Base-by-base conservation (phyloP, 2,888 invertebrate species). In the Merodon equestris region DNA sequence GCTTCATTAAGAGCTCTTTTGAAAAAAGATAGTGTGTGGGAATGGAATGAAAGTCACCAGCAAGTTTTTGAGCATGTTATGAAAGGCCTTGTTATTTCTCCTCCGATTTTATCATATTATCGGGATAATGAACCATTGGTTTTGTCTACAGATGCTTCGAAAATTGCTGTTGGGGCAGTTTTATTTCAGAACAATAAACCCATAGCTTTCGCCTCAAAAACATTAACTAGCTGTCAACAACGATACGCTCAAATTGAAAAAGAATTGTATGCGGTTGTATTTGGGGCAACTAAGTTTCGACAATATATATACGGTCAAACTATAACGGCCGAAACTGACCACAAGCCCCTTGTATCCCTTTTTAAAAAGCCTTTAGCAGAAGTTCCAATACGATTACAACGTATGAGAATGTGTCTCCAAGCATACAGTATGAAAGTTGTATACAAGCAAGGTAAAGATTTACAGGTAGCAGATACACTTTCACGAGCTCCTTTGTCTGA, bases 231-330 rank as follows among this genome's bases (percentile, higher is more conserved):
- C n/a, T 36, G 50, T 5, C 67, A 73, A 19, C 18, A 61, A 38
- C 17, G 27, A 4, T 73, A 63, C 53, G 67, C 72, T 12, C 79
- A 79, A 27, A 73, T 79, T 9, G 85, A 86, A 60, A n/a, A n/a
- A n/a, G n/a, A n/a, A n/a, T n/a, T n/a, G n/a, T n/a, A n/a, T n/a
- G n/a, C n/a, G n/a, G n/a, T n/a, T n/a, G n/a, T n/a, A n/a, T n/a
- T n/a, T n/a, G n/a, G n/a, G n/a, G n/a, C n/a, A n/a, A n/a, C n/a
- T n/a, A n/a, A n/a, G n/a, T n/a, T n/a, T n/a, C n/a, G n/a, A n/a
- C n/a, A n/a, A n/a, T n/a, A n/a, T n/a, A n/a, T n/a, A n/a, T n/a
- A n/a, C n/a, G n/a, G n/a, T n/a, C n/a, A n/a, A n/a, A n/a, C n/a
- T n/a, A n/a, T n/a, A n/a, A n/a, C n/a, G n/a, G n/a, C n/a, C n/a